phyloP scores from a whole-genome alignment of 2,888 invertebrate species.

The Abrostola triplasia region DNA sequence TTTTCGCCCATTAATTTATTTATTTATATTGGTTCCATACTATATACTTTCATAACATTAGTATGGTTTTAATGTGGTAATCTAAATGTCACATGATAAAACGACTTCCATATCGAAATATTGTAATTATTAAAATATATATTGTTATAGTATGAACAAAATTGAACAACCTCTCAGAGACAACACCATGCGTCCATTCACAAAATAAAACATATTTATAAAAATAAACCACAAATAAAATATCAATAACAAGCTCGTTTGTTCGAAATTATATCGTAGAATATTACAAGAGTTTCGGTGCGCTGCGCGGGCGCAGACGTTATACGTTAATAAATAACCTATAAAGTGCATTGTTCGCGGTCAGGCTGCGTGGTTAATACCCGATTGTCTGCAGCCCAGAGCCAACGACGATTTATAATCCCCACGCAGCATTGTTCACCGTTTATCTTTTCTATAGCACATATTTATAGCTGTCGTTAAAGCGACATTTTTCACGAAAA shows the following conservation, averaged over 20 bases:
- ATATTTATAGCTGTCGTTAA: conserved; percentile 71
- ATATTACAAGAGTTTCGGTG: conserved; percentile 56
- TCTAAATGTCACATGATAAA: no score
- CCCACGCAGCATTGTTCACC: conserved; percentile 55
- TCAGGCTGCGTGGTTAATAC: conserved; percentile 78
- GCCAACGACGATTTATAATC: conserved; percentile 43
- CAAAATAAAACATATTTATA: conserved; percentile 29
- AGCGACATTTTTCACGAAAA: conserved; percentile 67
- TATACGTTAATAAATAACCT: conserved; percentile 68
- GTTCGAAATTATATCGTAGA: conserved; percentile 70
- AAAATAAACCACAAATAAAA: conserved; percentile 67
- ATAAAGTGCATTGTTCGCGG: conserved; percentile 75
- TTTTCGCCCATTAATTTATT: no score
- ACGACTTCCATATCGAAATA: no score
- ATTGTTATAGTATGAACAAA: neutral
- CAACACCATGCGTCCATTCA: conserved; percentile 12
- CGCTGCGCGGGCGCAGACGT: conserved; percentile 41
- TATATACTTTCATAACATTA: no score
- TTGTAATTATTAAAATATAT: neutral
- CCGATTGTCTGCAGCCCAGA: conserved; percentile 70
- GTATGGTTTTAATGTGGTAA: no score
- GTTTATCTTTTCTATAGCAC: conserved; percentile 70
- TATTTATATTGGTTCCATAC: no score
- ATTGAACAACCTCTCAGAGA: neutral
- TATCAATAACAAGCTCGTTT: conserved; percentile 83